Base-by-base conservation (phyloP, 2,113 vertebrate species). In the Engystomops pustulosus region DNA sequence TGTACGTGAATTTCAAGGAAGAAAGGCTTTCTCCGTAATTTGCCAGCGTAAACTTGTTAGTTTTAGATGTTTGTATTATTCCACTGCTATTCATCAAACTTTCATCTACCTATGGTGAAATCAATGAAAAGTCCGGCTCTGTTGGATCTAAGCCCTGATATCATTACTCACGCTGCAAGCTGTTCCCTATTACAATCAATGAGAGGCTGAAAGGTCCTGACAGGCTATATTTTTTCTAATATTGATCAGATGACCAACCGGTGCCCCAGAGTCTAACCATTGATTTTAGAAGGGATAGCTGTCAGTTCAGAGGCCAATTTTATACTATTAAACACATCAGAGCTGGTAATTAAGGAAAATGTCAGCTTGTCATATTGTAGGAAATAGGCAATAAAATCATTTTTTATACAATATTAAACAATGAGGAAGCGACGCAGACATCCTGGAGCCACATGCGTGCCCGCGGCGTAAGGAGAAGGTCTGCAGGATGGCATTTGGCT, bases 221-320 rank as follows among this genome's bases (percentile, higher is more conserved):
- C 89, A 92, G 88, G 85, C 83, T 87, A 2, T 86, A 78, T 88
- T 90, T 93, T 78, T 88, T 89, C 86, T 89, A 81, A 85, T 94
- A 93, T 93, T 91, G 93, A 93, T 92, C 88, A 90, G 90, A 93
- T 94, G 93, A 94, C 91, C 93, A 92, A 76, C 85, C 90, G 88
- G 89, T 92, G 89, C 90, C 89, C 90, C 90, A 82, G 67, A 92
- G 91, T 92, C 90, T 91, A 92, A 94, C 86, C 85, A 94, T 88
- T 89, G 92, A 94, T 93, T 94, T 87, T 88, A 86, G 90, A 87
- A 88, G 87, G 87, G 86, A 89, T 87, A 88, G 81, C 83, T 92
- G 88, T 90, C 91, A 92, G 89, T 45, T 78, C 87, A 86, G 86
- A 90, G 79, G 86, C 90, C 88, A 93, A 83, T 86, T 93, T 90